These are phyloP conservation scores for Lepidurus couesii DNA, from an alignment of 1,140 invertebrate genomes.

Conservation along the genomic window DNA sequence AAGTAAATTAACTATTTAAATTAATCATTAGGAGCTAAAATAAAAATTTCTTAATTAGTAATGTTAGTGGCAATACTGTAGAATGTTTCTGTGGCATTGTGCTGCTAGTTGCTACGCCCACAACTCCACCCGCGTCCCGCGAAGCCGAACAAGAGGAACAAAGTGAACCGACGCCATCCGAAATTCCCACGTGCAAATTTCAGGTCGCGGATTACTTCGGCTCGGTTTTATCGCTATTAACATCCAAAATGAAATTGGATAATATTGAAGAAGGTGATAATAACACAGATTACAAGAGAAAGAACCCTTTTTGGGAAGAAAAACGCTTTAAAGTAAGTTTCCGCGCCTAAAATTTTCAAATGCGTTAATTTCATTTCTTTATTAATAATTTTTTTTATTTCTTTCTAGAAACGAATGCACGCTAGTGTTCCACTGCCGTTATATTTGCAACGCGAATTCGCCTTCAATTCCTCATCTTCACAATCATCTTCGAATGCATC, in stretches of 20 bases:
- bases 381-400: not conserved
- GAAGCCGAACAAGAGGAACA: not conserved
- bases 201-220: not conserved
- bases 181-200: not conserved
- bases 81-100: too few species aligned
- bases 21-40: not conserved
- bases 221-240: not conserved
- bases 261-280: not conserved
- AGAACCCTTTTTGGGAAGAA: conserved; percentile 8
- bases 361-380: not conserved
- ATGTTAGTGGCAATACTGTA: not conserved
- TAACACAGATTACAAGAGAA: not conserved
- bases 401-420: not conserved
- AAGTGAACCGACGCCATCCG: not conserved
- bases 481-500: not conserved
- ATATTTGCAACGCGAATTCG: not conserved
- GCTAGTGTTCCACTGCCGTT: not conserved
- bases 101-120: too few species aligned
- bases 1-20: too few species aligned
- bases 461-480: not conserved
- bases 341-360: not conserved
- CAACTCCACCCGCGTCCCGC: too few species aligned
- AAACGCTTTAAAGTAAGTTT: not conserved
- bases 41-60: not conserved
- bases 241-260: not conserved